These are phyloP conservation scores for Linnaemya vulpina DNA, from an alignment of 2,888 invertebrate species.

Conservation along the genomic window DNA sequence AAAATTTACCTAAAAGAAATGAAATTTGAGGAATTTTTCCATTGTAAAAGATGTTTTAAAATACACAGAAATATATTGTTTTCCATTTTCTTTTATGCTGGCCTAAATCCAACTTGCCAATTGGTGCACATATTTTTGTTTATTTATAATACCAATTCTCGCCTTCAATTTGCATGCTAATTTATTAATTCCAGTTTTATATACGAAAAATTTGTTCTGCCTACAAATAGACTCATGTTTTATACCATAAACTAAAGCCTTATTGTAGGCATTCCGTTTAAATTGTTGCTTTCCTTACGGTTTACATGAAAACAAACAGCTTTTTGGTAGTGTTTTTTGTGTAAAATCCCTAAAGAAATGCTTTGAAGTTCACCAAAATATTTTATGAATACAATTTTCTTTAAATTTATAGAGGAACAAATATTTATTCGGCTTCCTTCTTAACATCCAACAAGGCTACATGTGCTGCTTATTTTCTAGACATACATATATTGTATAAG, in stretches of 20 bases:
- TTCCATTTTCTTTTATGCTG: neutral
- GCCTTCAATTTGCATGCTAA: neutral
- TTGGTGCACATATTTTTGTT: neutral
- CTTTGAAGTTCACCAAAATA: too few relatives aligned
- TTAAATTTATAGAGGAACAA: too few relatives aligned
- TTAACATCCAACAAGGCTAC: too few relatives aligned
- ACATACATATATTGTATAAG: too few relatives aligned
- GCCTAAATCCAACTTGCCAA: slow-evolving; percentile 2
- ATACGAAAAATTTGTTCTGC: neutral
- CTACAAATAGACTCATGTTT: neutral
- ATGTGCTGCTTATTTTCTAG: too few relatives aligned
- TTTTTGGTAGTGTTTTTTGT: too few relatives aligned
- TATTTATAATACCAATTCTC: neutral
- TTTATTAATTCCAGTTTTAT: neutral
- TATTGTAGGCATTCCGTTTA: neutral
- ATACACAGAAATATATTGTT: neutral
- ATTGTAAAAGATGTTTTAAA: slow-evolving; percentile 3
- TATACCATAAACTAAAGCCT: neutral
- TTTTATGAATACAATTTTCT: too few relatives aligned
- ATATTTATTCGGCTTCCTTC: too few relatives aligned
- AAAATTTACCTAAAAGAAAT: neutral
- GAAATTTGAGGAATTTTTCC: neutral
- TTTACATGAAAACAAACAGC: neutral
- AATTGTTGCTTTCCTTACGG: neutral
- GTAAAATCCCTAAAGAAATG: too few relatives aligned